A percentile compares a stretch with the other conserved stretches of the same genome.
These are phyloP conservation scores for Dascyllus trimaculatus DNA, from an alignment of 2,113 vertebrate genomes.

Conservation along the genomic window DNA sequence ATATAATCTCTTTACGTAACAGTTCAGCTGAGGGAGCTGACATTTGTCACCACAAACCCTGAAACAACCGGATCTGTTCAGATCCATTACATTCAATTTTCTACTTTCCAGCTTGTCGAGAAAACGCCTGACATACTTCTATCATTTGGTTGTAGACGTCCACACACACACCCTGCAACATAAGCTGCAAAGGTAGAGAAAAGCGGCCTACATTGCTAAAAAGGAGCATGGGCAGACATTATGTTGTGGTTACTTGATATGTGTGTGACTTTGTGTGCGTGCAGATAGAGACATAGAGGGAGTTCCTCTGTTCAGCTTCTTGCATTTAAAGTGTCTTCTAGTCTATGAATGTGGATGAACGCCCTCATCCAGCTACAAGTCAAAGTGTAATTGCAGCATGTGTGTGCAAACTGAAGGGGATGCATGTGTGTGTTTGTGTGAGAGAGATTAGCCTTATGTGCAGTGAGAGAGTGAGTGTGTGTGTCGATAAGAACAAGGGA, in stretches of 20 bases:
- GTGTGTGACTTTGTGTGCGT: constrained; percentile 35
- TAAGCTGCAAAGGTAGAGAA: constrained; percentile 13
- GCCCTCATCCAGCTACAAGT: neutral
- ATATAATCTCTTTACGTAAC: neutral
- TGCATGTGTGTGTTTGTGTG: neutral
- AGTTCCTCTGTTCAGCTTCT: constrained; percentile 5
- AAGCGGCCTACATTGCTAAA: constrained; percentile 18
- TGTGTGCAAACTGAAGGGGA: neutral
- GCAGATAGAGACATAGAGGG: neutral
- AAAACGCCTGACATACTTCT: constrained; percentile 32
- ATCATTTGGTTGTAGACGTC: constrained; percentile 1
- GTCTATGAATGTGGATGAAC: constrained; percentile 13
- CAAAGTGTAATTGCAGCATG: neutral
- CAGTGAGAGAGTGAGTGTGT: neutral
- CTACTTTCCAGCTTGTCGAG: constrained; percentile 26
- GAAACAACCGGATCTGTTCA: constrained; percentile 22
- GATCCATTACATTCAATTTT: constrained; percentile 37
- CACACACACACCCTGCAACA: constrained; percentile 42
- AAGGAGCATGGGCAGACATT: neutral
- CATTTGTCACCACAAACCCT: neutral
- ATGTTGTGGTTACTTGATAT: constrained; percentile 34
- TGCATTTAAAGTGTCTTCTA: neutral
- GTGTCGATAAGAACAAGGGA: constrained; percentile 16
- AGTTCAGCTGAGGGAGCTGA: neutral
- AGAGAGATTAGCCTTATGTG: constrained; percentile 13